Conservation (phyloP, 1,140 invertebrate species). For the Apis cerana region DNA sequence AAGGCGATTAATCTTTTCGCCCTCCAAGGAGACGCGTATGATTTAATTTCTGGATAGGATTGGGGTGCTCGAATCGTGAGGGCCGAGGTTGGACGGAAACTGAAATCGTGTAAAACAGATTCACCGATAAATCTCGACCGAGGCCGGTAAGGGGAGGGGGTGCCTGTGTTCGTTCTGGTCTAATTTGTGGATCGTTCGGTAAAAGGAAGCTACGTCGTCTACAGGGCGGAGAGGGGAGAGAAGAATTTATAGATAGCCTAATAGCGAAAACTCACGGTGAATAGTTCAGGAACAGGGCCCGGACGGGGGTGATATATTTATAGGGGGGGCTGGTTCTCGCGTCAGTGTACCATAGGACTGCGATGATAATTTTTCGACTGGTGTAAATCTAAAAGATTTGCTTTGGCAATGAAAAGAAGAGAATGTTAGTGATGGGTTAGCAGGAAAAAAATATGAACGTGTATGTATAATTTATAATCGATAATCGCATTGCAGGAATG, state of each 20-base stretch:
- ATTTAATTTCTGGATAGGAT: conserved; percentile 41
- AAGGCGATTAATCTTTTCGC: conserved; percentile 10
- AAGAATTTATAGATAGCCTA: conserved; percentile 68
- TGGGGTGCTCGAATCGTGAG: conserved; percentile 54
- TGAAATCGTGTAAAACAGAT: conserved; percentile 48
- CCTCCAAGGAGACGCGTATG: conserved; percentile 12
- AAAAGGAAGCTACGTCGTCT: conserved; percentile 61
- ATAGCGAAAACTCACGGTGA: conserved; percentile 67
- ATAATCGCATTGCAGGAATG: no score
- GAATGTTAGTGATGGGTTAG: no score
- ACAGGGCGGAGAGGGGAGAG: conserved; percentile 32
- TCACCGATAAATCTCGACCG: conserved; percentile 54
- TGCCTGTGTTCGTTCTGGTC: conserved; percentile 42
- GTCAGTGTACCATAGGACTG: conserved; percentile 37
- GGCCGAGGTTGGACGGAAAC: conserved; percentile 45
- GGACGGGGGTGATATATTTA: conserved; percentile 54
- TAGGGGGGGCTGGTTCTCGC: conserved; percentile 22
- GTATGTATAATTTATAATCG: no score
- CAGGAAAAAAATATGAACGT: no score
- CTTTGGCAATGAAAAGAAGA: neutral
- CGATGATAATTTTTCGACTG: conserved; percentile 56
- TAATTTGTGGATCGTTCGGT: conserved; percentile 62
- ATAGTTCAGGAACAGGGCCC: conserved; percentile 50
- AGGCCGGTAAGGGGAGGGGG: neutral
- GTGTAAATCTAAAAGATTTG: conserved; percentile 56